These are phyloP conservation scores for Drosophila chauvacae DNA, from an alignment of 1,140 invertebrate species.

Conservation along the genomic window DNA sequence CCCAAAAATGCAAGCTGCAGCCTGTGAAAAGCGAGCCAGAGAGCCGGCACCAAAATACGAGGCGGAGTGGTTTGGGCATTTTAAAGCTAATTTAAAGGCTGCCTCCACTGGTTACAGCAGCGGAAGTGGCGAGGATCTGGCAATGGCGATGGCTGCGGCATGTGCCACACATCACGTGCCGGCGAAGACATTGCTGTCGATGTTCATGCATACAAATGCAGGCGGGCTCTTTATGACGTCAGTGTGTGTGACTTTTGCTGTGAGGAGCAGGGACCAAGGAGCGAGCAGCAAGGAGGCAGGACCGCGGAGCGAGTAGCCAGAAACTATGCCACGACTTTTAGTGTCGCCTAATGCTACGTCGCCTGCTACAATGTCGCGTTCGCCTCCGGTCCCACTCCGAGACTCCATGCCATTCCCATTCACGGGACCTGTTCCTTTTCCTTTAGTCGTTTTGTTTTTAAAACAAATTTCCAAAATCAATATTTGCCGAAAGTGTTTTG, in stretches of 20 bases:
- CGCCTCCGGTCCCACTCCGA: neutral
- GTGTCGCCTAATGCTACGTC: constrained; percentile 60
- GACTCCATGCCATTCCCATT: constrained; percentile 8
- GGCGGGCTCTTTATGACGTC: constrained; percentile 73
- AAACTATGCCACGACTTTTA: constrained; percentile 73
- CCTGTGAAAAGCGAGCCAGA: constrained; percentile 58
- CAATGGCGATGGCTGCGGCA: constrained; percentile 32
- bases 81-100: constrained; percentile 77
- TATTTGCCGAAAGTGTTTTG: constrained; percentile 83
- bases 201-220: constrained; percentile 77
- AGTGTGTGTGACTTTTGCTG: constrained; percentile 68
- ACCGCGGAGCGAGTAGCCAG: constrained; percentile 11
- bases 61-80: constrained; percentile 32
- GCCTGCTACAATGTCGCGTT: constrained; percentile 68
- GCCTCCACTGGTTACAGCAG: neutral
- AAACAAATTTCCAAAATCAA: constrained; percentile 83
- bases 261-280: neutral
- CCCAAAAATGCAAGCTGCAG: constrained; percentile 49
- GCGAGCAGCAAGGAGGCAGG: neutral
- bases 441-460: constrained; percentile 56
- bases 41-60: constrained; percentile 50
- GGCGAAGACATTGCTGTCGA: constrained; percentile 74
- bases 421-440: constrained; percentile 8
- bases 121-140: neutral
- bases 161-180: constrained; percentile 80